phyloP scores from a whole-genome alignment of 2,797 vertebrate genomes.

The Dromococcyx pavoninus region DNA sequence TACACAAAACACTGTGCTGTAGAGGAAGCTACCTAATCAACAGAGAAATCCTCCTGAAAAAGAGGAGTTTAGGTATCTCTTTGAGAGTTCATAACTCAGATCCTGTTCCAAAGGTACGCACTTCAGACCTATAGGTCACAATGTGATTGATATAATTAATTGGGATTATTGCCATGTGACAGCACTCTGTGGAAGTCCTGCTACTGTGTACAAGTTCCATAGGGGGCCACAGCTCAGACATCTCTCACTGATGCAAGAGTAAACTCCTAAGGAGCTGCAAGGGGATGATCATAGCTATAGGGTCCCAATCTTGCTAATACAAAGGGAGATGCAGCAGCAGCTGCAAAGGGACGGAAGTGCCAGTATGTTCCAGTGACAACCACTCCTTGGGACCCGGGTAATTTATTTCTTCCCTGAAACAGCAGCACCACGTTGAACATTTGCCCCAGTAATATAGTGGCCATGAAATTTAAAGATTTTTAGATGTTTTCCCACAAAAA shows the following conservation, averaged over 20 bases:
- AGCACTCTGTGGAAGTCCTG: neutral
- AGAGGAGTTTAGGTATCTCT: neutral
- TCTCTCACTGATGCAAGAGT: neutral
- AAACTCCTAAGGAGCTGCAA: neutral
- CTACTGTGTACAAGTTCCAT: neutral
- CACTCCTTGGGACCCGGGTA: neutral
- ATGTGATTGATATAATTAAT: neutral
- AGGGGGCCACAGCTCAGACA: neutral
- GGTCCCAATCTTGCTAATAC: neutral
- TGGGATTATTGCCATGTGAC: neutral
- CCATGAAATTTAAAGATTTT: neutral
- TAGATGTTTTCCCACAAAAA: neutral
- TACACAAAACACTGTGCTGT: neutral
- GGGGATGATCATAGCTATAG: neutral
- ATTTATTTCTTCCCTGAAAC: neutral
- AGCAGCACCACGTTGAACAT: neutral
- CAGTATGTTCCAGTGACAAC: neutral
- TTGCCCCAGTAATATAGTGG: neutral
- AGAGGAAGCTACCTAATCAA: neutral
- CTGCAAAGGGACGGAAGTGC: accelerated
- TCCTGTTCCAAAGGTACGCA: neutral
- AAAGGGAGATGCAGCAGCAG: accelerated
- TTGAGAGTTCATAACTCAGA: neutral
- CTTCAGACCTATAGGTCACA: neutral
- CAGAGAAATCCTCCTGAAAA: neutral